Conservation (phyloP, 2,888 invertebrate genomes). For the Drosophila multiciliata region DNA sequence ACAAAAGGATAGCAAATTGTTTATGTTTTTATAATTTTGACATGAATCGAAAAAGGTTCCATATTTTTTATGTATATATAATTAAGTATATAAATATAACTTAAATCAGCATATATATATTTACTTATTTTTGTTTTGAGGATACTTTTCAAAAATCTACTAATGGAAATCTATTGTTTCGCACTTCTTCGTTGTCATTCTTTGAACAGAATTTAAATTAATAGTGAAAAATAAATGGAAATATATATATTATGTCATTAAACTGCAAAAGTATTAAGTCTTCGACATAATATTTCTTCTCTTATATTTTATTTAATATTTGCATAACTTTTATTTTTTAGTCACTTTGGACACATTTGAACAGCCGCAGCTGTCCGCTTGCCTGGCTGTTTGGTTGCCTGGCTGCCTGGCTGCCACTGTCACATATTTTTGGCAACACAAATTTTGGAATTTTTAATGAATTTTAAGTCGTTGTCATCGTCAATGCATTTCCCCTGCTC, state of each 20-base stretch:
- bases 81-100: neutral
- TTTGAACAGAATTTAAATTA: neutral
- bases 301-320: neutral
- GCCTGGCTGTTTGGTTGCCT: neutral
- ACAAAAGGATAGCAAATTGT: conserved; percentile 26
- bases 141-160: neutral
- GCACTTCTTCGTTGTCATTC: neutral
- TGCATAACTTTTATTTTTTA: conserved; percentile 10
- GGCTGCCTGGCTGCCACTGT: conserved; percentile 17
- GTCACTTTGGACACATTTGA: conserved; percentile 31
- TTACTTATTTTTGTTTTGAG: neutral
- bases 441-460: conserved; percentile 73
- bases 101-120: neutral
- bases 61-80: neutral
- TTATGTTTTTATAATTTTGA: neutral
- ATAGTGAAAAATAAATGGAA: neutral
- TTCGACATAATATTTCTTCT: conserved; percentile 3
- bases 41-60: neutral
- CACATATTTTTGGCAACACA: conserved; percentile 60
- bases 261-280: conserved; percentile 8
- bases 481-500: conserved; percentile 45
- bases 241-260: neutral
- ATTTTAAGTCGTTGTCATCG: conserved; percentile 66
- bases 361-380: neutral
- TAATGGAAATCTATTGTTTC: neutral